Evolutionary conservation across 2,797 vertebrate genomes (phyloP).

Genomic region (Aldrovandia affinis): DNA sequence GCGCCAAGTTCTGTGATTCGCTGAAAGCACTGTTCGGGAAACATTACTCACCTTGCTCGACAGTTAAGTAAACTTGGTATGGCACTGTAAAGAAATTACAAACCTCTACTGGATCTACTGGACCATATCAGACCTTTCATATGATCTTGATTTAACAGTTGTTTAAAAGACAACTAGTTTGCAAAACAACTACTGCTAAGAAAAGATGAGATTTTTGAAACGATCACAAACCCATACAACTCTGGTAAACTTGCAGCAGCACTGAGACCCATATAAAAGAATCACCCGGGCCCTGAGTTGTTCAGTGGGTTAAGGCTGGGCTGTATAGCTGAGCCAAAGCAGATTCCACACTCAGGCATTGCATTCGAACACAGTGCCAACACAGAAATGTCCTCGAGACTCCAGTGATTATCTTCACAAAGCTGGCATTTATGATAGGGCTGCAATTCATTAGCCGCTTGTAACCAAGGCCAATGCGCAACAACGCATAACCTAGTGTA

Average conservation of each 20-base stretch:
- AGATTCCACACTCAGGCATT: background rate
- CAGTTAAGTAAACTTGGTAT: conserved; percentile 45
- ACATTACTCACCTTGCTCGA: conserved; percentile 54
- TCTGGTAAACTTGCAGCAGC: too few relatives aligned
- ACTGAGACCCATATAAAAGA: too few relatives aligned
- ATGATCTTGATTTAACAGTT: background rate
- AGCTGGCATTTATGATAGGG: too few relatives aligned
- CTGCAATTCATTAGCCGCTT: too few relatives aligned
- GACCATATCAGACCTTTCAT: background rate
- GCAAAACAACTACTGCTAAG: background rate
- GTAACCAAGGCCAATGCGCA: too few relatives aligned
- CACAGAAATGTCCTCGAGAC: too few relatives aligned
- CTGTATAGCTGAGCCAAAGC: background rate
- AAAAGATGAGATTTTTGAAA: too few relatives aligned
- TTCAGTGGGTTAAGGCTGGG: background rate
- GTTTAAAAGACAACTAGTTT: background rate
- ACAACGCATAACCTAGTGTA: too few relatives aligned
- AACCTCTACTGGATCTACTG: background rate
- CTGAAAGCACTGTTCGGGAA: conserved; percentile 57
- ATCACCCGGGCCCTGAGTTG: too few relatives aligned
- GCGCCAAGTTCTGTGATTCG: conserved; percentile 56
- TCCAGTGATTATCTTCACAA: too few relatives aligned
- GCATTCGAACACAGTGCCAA: background rate
- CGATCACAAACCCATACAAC: too few relatives aligned
- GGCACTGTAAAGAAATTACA: conserved; percentile 54